phyloP scores from a whole-genome alignment of 2,888 invertebrate genomes.

The Schizotus pectinicornis region DNA sequence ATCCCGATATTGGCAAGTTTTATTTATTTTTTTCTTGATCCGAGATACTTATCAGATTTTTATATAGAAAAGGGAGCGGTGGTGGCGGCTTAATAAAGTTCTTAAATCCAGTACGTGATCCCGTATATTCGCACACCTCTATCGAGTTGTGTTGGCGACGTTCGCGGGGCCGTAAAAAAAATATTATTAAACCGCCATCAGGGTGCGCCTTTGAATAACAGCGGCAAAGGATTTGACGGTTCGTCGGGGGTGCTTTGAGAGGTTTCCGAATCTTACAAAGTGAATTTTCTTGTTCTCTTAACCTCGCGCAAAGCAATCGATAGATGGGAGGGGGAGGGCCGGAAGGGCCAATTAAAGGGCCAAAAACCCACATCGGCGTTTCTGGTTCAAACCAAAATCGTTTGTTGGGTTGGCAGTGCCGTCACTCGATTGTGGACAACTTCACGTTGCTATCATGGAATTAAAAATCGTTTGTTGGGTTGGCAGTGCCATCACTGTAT shows the following conservation, averaged over 20 bases:
- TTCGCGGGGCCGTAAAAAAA: not conserved
- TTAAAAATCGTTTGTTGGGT: too few relatives aligned
- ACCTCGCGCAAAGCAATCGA: conserved; percentile 35
- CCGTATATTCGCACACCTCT: not conserved
- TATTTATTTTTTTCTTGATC: too few relatives aligned
- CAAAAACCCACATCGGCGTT: conserved; percentile 23
- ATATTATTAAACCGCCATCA: not conserved
- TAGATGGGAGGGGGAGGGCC: conserved; percentile 20
- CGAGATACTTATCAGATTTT: conserved; percentile 22
- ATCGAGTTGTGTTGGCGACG: too few relatives aligned
- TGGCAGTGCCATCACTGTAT: too few relatives aligned
- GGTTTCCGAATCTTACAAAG: conserved; percentile 41
- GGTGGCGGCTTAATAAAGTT: conserved; percentile 10
- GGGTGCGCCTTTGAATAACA: conserved; percentile 8
- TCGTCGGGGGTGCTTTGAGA: conserved; percentile 35
- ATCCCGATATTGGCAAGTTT: conserved; percentile 15
- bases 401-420: too few relatives aligned
- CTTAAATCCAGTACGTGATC: conserved; percentile 18
- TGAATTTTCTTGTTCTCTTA: conserved; percentile 40
- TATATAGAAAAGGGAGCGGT: conserved; percentile 10
- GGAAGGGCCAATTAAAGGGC: conserved; percentile 25
- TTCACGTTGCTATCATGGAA: too few relatives aligned
- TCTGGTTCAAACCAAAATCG: conserved; percentile 16
- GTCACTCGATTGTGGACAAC: too few relatives aligned
- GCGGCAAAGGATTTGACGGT: conserved; percentile 36